Base-by-base conservation (phyloP, 2,888 invertebrate genomes). In the Smittia sp. region DNA sequence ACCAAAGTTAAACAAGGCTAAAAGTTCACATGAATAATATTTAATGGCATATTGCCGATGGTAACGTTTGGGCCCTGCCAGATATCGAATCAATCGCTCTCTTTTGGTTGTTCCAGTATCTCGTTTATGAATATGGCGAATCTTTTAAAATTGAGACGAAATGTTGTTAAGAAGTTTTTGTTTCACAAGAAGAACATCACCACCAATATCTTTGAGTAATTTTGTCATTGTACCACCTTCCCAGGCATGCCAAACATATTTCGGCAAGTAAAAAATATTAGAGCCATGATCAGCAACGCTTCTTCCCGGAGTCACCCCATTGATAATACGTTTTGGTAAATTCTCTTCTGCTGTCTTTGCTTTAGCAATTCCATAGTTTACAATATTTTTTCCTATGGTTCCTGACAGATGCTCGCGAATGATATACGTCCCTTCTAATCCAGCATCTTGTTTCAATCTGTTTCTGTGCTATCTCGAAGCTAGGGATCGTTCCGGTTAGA, bases 231-330 rank as follows among this genome's bases (percentile, higher is more conserved):
- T 65, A 2, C 65, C 65, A 24, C 32, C 11, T 15, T 65, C 65
- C 65, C 25, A 65, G 20, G 11, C 24, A 7, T 15, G 11, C 65
- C 65, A 65, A 3, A 65, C 9, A 65, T 24, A 27, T 1, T 65
- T n/a, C 11, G 65, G 65, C 9, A 27, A n/a, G 27, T 24, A 65
- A 32, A n/a, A n/a, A 65, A 65, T 25, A 65, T 65, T 22, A 65
- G 7, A 11, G 65, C 24, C 32, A 27, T 25, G 2, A 65, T 13
- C 9, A 65, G 65, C 1, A 65, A 27, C 13, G 20, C 27, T n/a
- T n/a, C n/a, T n/a, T n/a, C n/a, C n/a, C n/a, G 65, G 65, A 2
- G 65, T 32, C 32, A 32, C 65, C 65, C n/a, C 65, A 65, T 65
- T 65, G 65, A n/a, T 65, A 65, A 15, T 65, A 65, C 4, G 27